Percentiles rank a stretch among this genome's conserved stretches.
phyloP scores from a whole-genome alignment of 2,797 vertebrate species.

The Cephalopachus bancanus region DNA sequence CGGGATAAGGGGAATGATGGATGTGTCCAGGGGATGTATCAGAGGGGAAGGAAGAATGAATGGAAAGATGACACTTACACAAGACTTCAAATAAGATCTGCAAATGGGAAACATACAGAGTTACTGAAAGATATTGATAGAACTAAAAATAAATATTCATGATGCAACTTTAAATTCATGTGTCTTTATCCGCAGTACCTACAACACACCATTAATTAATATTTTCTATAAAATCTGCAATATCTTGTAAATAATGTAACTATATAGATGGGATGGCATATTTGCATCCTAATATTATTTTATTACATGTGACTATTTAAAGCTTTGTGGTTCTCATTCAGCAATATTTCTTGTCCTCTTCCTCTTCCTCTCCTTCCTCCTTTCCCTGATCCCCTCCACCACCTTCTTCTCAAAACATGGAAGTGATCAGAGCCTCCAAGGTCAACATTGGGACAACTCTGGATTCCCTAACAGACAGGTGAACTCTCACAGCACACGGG shows the following conservation, averaged over 20 bases:
- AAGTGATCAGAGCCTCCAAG: not conserved
- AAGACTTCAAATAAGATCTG: not conserved
- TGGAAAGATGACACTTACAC: not conserved
- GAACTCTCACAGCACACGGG: not conserved
- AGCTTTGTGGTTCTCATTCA: not conserved
- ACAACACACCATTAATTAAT: not conserved
- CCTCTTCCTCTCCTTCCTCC: not conserved
- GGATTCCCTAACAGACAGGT: not conserved
- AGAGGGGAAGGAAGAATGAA: not conserved
- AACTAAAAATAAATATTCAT: not conserved
- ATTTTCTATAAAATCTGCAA: not conserved
- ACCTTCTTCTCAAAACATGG: not conserved
- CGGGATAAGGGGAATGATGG: not conserved
- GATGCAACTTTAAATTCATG: not conserved
- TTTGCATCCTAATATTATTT: not conserved
- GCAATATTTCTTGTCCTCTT: not conserved
- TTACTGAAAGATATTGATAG: not conserved
- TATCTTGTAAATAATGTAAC: not conserved
- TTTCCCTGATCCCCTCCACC: accelerated
- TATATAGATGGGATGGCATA: not conserved
- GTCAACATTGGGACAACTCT: not conserved
- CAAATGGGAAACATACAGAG: not conserved
- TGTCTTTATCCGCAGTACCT: not conserved
- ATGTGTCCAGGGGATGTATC: not conserved
- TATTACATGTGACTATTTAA: not conserved